Evolutionary conservation across 2,797 vertebrate genomes (phyloP).

Genomic region (Xiphophorus birchmanni): DNA sequence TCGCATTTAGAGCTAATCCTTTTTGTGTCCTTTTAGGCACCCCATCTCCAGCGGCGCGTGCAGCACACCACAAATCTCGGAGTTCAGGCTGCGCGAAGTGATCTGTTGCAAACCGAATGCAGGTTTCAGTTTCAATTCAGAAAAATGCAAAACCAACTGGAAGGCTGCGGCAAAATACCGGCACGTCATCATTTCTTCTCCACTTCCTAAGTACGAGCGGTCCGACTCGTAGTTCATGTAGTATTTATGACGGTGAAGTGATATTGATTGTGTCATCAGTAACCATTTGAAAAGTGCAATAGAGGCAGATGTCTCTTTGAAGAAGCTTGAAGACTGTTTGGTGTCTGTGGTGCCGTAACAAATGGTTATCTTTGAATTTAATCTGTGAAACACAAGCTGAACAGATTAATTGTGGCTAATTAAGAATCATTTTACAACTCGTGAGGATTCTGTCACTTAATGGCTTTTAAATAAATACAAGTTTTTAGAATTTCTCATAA

Average conservation of each 20-base stretch:
- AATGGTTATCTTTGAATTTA: background rate
- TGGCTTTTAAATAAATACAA: constrained; percentile 19
- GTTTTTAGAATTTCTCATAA: background rate
- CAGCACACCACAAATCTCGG: constrained; percentile 12
- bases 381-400: constrained; percentile 3
- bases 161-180: background rate
- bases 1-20: constrained; percentile 55
- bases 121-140: background rate
- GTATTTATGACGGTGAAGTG: background rate
- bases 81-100: background rate
- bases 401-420: background rate
- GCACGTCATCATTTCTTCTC: background rate
- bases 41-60: constrained; percentile 31
- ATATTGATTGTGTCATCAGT: background rate
- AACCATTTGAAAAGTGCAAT: background rate
- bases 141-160: background rate
- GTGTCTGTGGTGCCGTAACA: background rate
- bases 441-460: constrained; percentile 39
- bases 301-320: background rate
- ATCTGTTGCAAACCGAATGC: background rate
- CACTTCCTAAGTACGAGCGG: background rate
- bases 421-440: constrained; percentile 17
- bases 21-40: constrained; percentile 28
- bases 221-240: background rate
- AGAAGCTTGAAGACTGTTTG: background rate